phyloP scores from a whole-genome alignment of 2,888 invertebrate genomes.

The Hartigia nigra region DNA sequence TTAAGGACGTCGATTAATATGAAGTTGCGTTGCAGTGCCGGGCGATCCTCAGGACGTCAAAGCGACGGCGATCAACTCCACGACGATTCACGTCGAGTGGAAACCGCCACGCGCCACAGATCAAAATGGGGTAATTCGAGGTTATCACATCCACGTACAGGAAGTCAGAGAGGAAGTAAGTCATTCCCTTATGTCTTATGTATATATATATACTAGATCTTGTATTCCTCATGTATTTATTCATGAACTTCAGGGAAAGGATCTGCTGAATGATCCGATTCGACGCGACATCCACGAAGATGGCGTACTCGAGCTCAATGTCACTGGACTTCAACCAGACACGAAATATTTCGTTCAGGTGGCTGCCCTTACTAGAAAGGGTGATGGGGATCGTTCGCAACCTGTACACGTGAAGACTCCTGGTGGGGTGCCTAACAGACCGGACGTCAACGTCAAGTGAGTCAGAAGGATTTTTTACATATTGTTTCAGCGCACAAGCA shows the following conservation, averaged over 20 bases:
- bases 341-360: conserved; percentile 95
- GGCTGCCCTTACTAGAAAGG: conserved; percentile 94
- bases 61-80: conserved; percentile 91
- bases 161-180: conserved; percentile 87
- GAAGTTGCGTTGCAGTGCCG: conserved; percentile 82
- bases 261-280: conserved; percentile 86
- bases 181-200: neutral
- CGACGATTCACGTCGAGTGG: conserved; percentile 96
- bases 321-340: conserved; percentile 93
- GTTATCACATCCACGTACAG: conserved; percentile 96
- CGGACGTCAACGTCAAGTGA: conserved; percentile 84
- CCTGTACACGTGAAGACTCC: conserved; percentile 90
- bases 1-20: conserved; percentile 43
- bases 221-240: neutral
- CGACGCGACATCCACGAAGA: conserved; percentile 88
- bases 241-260: conserved; percentile 70
- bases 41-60: conserved; percentile 96
- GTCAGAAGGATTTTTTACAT: conserved; percentile 39
- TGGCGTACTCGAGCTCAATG: conserved; percentile 80
- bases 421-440: conserved; percentile 90
- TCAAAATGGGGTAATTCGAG: conserved; percentile 94
- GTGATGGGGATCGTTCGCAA: conserved; percentile 93
- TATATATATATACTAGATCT: neutral
- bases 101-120: conserved; percentile 91
- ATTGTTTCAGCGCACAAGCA: neutral